phyloP scores from a whole-genome alignment of 53 echinoderm and acorn worm genomes.

The Temnopleurus reevesii region DNA sequence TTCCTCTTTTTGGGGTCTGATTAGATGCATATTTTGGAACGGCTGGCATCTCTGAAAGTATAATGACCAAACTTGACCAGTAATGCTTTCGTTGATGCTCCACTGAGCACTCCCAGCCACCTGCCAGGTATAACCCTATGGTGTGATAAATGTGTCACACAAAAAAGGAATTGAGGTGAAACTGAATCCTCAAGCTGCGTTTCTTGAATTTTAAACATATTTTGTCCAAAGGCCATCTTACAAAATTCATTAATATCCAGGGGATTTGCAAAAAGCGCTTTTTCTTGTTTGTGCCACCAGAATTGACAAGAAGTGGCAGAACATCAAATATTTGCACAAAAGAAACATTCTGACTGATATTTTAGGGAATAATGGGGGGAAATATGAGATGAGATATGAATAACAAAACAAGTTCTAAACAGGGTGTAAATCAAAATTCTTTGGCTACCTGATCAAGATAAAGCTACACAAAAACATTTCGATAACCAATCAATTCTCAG shows the following conservation, averaged over 20 bases:
- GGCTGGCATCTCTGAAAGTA: too few relatives aligned
- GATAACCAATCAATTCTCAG: too few relatives aligned
- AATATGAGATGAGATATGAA: too few relatives aligned
- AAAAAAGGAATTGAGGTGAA: background rate
- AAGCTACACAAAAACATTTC: too few relatives aligned
- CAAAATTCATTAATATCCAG: background rate
- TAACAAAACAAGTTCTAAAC: too few relatives aligned
- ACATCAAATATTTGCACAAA: background rate
- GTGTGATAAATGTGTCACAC: background rate
- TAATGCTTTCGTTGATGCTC: conserved; percentile 8
- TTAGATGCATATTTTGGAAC: too few relatives aligned
- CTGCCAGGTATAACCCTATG: background rate
- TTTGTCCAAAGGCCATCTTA: background rate
- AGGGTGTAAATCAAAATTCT: too few relatives aligned
- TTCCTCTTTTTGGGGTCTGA: too few relatives aligned
- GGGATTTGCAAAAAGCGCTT: background rate
- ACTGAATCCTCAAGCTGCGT: background rate
- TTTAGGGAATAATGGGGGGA: too few relatives aligned
- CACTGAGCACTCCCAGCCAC: background rate
- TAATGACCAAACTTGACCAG: background rate
- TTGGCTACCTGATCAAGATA: too few relatives aligned
- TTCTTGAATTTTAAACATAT: conserved; percentile 4
- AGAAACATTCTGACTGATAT: too few relatives aligned
- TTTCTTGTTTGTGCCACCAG: background rate
- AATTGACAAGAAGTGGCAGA: background rate